Evolutionary conservation across 2,113 vertebrate species (phyloP).

Genomic region (Lycaon pictus): DNA sequence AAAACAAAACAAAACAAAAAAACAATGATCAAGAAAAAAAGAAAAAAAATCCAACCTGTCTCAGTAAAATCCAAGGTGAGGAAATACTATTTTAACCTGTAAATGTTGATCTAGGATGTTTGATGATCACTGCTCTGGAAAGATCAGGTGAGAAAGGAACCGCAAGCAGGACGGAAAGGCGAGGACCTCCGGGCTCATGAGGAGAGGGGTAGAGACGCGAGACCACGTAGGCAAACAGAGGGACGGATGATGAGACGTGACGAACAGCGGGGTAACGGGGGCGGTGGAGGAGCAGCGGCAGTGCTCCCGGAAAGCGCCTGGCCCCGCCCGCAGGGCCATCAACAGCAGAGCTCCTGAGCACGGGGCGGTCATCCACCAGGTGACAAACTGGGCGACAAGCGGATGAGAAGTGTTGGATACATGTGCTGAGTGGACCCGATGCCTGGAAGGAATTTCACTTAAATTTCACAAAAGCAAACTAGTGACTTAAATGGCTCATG

Average conservation of each 20-base stretch:
- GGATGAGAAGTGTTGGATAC: background rate
- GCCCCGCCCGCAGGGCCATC: background rate
- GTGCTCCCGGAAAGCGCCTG: no score
- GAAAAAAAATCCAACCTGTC: conserved; percentile 5
- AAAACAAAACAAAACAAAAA: no score
- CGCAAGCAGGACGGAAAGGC: background rate
- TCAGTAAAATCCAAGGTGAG: background rate
- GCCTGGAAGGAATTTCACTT: background rate
- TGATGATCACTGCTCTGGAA: background rate
- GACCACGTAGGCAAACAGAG: background rate
- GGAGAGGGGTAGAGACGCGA: background rate
- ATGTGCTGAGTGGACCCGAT: background rate
- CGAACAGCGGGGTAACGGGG: no score
- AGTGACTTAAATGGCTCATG: background rate
- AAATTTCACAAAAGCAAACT: background rate
- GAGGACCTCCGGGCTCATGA: background rate
- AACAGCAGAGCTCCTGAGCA: background rate
- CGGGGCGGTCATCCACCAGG: background rate
- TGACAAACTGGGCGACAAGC: background rate
- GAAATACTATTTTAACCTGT: conserved; percentile 1
- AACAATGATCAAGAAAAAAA: background rate
- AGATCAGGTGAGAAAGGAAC: background rate
- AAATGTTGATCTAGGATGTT: background rate
- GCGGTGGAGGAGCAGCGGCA: no score
- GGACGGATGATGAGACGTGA: no score